Percentiles rank a stretch among this genome's conserved stretches.
phyloP scores from a whole-genome alignment of 2,113 vertebrate species.

The Ovis canadensis region DNA sequence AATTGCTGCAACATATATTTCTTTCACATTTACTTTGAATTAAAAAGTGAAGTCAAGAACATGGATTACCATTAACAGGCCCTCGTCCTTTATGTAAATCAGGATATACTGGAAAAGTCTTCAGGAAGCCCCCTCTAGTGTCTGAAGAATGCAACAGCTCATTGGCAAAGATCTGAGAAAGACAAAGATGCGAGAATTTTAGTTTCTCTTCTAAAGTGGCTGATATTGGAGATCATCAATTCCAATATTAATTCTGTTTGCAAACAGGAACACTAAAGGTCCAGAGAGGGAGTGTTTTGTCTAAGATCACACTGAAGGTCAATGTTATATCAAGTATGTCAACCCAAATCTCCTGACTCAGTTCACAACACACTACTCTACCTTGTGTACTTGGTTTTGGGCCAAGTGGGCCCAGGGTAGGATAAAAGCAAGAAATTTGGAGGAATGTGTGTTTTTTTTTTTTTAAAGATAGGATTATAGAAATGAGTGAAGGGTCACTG shows the following conservation, averaged over 20 bases:
- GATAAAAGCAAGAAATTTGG: background rate
- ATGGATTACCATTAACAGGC: background rate
- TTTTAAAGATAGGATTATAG: background rate
- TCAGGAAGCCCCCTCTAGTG: constrained; percentile 74
- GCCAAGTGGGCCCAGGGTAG: background rate
- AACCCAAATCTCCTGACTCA: background rate
- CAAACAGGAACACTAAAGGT: background rate
- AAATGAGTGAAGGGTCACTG: background rate
- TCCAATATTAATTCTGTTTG: background rate
- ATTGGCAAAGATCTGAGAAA: background rate
- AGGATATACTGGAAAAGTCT: background rate
- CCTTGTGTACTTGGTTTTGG: background rate
- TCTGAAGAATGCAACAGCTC: background rate
- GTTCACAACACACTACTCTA: background rate
- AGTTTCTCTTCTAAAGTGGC: background rate
- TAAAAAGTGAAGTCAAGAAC: background rate
- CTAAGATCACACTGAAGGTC: background rate
- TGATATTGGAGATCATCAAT: background rate
- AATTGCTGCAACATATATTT: background rate
- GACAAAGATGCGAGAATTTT: background rate
- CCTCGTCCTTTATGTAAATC: background rate
- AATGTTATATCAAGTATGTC: background rate
- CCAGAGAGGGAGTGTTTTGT: background rate
- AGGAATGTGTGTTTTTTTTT: background rate
- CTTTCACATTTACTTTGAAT: background rate